Conservation (phyloP, 37 sponge, comb jelly and placozoan species). For the Axinella damicornis region DNA sequence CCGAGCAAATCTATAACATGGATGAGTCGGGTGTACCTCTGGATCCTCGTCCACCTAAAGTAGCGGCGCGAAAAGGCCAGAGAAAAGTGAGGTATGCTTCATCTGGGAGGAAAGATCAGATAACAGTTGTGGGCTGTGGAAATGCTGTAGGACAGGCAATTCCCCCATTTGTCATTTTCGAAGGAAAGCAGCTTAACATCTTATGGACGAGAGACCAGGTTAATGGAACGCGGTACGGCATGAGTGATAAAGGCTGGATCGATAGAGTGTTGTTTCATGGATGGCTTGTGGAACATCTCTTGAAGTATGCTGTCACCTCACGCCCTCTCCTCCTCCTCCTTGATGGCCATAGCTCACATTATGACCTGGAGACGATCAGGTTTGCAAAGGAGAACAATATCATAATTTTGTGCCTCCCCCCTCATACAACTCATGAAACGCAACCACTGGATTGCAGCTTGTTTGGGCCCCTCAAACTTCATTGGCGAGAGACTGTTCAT, state of each 20-base stretch:
- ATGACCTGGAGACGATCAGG: constrained; percentile 9
- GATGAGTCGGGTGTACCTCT: constrained; percentile 71
- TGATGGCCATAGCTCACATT: constrained; percentile 35
- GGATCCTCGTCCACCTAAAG: constrained; percentile 36
- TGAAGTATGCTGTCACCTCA: constrained; percentile 20
- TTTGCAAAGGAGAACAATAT: constrained; percentile 7
- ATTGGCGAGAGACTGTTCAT: constrained; percentile 13
- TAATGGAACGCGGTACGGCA: constrained; percentile 28
- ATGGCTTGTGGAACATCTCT: constrained; percentile 33
- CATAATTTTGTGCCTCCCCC: constrained; percentile 14
- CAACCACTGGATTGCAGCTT: constrained; percentile 9
- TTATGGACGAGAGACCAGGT: constrained; percentile 35
- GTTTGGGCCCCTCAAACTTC: constrained; percentile 22
- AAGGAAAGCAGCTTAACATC: constrained; percentile 26
- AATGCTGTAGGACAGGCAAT: constrained; percentile 57
- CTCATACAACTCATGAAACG: constrained; percentile 29
- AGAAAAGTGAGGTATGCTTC: constrained; percentile 27
- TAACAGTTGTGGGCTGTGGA: constrained; percentile 50
- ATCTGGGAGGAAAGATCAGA: constrained; percentile 46
- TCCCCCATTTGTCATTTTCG: constrained; percentile 52
- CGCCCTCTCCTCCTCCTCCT: constrained; percentile 14
- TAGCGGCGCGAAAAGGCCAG: constrained; percentile 18
- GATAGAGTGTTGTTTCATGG: constrained; percentile 10
- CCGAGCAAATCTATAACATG: constrained; percentile 52
- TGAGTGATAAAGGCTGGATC: constrained; percentile 49